Conservation (phyloP, 2,113 vertebrate genomes). For the Ciconia boyciana region DNA sequence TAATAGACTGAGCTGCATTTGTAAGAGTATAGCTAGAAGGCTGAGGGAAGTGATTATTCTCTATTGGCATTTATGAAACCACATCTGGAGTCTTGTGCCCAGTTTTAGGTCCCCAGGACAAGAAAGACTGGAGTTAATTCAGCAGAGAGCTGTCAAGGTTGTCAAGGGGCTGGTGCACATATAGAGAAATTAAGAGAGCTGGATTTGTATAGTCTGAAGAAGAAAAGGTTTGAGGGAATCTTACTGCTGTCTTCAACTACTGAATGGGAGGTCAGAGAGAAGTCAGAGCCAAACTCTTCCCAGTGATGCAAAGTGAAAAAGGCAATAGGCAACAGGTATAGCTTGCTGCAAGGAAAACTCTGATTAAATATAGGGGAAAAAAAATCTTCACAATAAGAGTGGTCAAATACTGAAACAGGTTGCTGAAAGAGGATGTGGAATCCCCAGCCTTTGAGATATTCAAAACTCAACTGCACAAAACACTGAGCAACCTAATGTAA, state of each 20-base stretch:
- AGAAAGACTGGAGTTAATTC: background rate
- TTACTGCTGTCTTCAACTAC: background rate
- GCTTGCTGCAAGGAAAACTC: background rate
- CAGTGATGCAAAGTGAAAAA: background rate
- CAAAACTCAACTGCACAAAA: background rate
- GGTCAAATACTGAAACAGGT: background rate
- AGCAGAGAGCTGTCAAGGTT: background rate
- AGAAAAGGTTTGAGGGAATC: background rate
- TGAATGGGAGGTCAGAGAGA: background rate
- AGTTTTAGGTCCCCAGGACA: background rate
- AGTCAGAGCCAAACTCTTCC: background rate
- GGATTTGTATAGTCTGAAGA: background rate
- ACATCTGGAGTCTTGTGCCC: background rate
- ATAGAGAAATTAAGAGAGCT: background rate
- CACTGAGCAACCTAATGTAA: background rate
- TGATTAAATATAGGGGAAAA: background rate
- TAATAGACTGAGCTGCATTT: background rate
- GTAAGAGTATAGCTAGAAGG: background rate
- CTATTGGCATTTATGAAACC: background rate
- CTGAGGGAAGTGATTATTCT: background rate
- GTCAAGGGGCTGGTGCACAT: background rate
- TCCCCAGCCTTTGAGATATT: background rate
- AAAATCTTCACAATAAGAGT: background rate
- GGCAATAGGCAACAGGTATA: background rate
- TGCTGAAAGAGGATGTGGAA: background rate